Evolutionary conservation across 1,140 invertebrate species (phyloP), one percentile per base, ranked within the genome.

Genomic region (Tachypleus tridentatus): DNA sequence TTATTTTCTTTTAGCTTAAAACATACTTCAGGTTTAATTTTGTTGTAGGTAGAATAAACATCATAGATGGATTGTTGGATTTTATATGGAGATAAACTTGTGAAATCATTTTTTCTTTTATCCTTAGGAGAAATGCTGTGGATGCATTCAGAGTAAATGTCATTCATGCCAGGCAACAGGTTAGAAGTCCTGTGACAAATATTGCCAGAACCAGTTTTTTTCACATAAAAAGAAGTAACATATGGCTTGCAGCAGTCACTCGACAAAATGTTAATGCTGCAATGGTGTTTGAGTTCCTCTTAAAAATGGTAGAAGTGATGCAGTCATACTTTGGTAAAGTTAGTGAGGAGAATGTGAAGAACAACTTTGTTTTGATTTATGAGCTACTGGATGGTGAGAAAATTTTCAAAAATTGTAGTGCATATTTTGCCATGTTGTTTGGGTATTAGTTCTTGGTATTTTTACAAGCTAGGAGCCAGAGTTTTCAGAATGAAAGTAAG

Each of bases 221-320:
- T 76, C 97, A 99, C 76, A 97, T 99, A 49, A 99, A 98, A 84
- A 81, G 93, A 66, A 93, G 94, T 4, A 99, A 99, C 77, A 97
- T 99, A 70, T 99, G 97, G 97, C 79, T 99, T 67, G 96, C 96
- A 50, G 97, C 96, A 5, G 97, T 99, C 2, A 98, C 97, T 4
- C 97, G 98, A 78, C 96, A 99, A 79, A 99, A 99, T 90, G 95
- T 99, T 49, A 99, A 99, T 76, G 97, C 97, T 60, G 93, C 95
- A 0, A 99, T 99, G 95, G 97, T 99, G 47, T 99, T 99, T 79
- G 97, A 99, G 79, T 98, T 99, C 77, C 80, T 99, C 49, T 83
- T 97, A n/a, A 97, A 98, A 79, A 97, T 99, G 76, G 93, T 96
- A 70, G 94, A 98, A 76, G 95, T 98, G 60, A 99, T 99, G 97